Base-by-base conservation (phyloP, 2,888 invertebrate species). In the Acanthacorydalis orientalis region DNA sequence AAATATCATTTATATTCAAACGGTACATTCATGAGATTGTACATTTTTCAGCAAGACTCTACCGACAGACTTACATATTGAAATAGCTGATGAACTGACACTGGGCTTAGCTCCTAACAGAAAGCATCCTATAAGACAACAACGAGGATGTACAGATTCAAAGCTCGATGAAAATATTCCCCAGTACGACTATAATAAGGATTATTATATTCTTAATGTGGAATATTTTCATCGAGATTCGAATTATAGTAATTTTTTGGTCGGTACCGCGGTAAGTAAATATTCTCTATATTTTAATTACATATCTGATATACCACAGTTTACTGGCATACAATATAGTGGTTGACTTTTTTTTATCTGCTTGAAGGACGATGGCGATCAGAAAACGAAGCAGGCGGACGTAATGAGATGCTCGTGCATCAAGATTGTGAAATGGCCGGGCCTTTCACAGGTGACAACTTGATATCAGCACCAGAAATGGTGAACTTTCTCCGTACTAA, bases 391-490 rank as follows among this genome's bases (percentile, higher is more conserved):
- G 65, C 63, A 0, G 67, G 43, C 15, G 48, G 49, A 8, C 46
- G 56, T 23, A 23, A 23, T 23, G 23, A 23, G 6, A 23, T 23
- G 23, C 2, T 23, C 6, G 6, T 23, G 23, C 6, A 2, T 23
- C 23, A 23, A 23, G 23, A 23, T 23, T 23, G 23, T 23, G 23
- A 23, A 23, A 23, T 23, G 6, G 23, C 2, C 2, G 23, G 23
- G 6, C 53, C 59, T 47, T 63, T 67, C 53, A 66, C 66, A 33
- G 70, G 71, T 1, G 68, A 70, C 4, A 73, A 81, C 57, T 72
- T 82, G 62, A 69, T 83, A 9, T 75, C 77, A 42, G 77, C 78
- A 2, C 84, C 84, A 0, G 74, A 74, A 50, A 74, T 74, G 64
- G 75, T 75, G 54, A 50, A 50, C 48, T 12, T 34, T 31, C 37